Base-by-base conservation (phyloP, 2,797 vertebrate species). In the Denticeps clupeoides region DNA sequence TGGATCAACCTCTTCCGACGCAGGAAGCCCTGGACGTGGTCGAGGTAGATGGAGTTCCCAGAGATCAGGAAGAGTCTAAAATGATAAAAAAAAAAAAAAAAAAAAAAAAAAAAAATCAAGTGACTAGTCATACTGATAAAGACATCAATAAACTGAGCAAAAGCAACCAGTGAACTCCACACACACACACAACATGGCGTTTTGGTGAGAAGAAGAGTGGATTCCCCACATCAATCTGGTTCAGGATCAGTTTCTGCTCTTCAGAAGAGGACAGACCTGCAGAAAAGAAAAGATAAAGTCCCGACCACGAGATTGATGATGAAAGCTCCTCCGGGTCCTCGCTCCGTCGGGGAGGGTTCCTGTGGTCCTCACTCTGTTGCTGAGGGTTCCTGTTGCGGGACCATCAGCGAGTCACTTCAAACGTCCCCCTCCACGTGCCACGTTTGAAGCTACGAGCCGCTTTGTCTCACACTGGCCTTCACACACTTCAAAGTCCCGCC, bases 1-100 rank as follows among this genome's bases (percentile, higher is more conserved):
- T 65, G 62, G 25, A 78, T 52, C 7, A 71, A 32, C 29, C 51
- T 46, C 53, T 79, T 78, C 47, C 77, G 62, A 12, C 22, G 35
- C 44, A 79, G 32, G 43, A 75, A 68, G 6, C 43, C 21, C 41
- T 68, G 63, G 16, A 70, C 48, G 21, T 67, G 67, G n/a, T 49
- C 45, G 62, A 73, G 53, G 43, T 77, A 72, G 23, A 72, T 40
- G 1, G 31, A n/a, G n/a, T 67, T 64, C 4, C 56, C 53, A 8
- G 64, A 61, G 27, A 68, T 59, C 55, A 69, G 38, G 53, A 65
- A 73, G 59, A 68, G 53, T 45, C 71, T 74, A 31, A 19, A 48
- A 32, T 3, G 24, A 22, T 9, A 25, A 12, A 4, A 35, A 12
- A 31, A 45, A 10, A 5, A 24, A 28, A 16, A 13, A 5, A 23